A percentile compares a stretch with the other conserved stretches of the same genome.
These are phyloP conservation scores for Gambelia wislizenii DNA, from an alignment of 2,797 vertebrate species.

Conservation along the genomic window DNA sequence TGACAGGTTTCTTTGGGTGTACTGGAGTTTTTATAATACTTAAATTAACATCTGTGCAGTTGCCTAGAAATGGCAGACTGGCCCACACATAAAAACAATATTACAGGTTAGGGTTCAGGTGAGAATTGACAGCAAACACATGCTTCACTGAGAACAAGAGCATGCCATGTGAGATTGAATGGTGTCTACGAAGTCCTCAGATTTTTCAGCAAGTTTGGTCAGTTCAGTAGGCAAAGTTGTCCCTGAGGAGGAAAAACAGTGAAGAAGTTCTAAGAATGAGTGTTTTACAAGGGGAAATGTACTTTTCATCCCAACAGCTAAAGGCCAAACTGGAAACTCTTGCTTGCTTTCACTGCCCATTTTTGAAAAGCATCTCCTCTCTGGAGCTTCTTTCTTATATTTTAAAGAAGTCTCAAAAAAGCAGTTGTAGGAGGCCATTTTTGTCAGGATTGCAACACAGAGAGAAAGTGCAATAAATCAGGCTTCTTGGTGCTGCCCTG, in stretches of 20 bases:
- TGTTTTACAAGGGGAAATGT: slow-evolving; percentile 21
- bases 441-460: too few relatives aligned
- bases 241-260: slow-evolving; percentile 53
- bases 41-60: slow-evolving; percentile 34
- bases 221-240: slow-evolving; percentile 64
- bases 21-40: slow-evolving; percentile 42
- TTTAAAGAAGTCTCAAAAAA: too few relatives aligned
- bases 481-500: not conserved
- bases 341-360: too few relatives aligned
- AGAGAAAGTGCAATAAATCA: not conserved
- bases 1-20: slow-evolving; percentile 21
- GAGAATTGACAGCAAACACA: slow-evolving; percentile 49
- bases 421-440: too few relatives aligned
- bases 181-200: slow-evolving; percentile 65
- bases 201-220: slow-evolving; percentile 64
- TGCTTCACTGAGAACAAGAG: too few relatives aligned
- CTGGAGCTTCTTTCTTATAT: too few relatives aligned
- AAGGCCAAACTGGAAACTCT: not conserved
- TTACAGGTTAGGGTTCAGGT: slow-evolving; percentile 39
- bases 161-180: slow-evolving; percentile 64
- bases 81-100: slow-evolving; percentile 51
- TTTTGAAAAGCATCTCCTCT: too few relatives aligned
- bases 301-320: not conserved
- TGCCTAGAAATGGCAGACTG: slow-evolving; percentile 46
- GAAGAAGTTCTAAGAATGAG: not conserved